These are phyloP conservation scores for Nesospiza acunhae DNA, from an alignment of 2,113 vertebrate species.

Conservation along the genomic window DNA sequence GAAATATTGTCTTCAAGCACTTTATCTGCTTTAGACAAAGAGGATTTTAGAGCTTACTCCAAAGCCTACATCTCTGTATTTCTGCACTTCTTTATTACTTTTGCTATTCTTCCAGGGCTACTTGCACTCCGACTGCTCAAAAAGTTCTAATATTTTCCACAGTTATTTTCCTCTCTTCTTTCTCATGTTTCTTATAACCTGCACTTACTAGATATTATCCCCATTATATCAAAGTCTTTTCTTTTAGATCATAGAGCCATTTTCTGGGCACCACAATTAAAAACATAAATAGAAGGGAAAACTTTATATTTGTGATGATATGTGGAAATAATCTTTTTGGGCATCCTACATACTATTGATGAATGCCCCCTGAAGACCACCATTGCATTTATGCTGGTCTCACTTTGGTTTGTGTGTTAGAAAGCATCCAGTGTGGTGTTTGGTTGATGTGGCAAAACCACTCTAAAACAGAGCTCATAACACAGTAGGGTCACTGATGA, in stretches of 20 bases:
- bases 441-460: neutral
- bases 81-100: neutral
- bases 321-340: neutral
- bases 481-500: neutral
- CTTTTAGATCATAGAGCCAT: neutral
- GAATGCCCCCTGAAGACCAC: neutral
- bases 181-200: neutral
- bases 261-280: neutral
- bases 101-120: neutral
- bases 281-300: neutral
- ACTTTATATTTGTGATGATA: neutral
- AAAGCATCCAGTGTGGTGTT: neutral
- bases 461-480: neutral
- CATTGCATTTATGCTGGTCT: neutral
- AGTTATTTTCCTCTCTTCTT: neutral
- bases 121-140: neutral
- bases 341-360: neutral
- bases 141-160: neutral
- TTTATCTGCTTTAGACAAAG: neutral
- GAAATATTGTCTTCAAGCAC: neutral
- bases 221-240: neutral
- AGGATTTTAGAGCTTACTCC: neutral
- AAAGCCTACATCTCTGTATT: neutral
- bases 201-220: neutral
- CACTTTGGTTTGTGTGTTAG: neutral